A percentile compares a stretch with the other conserved stretches of the same genome.
These are phyloP conservation scores for Chymomyza amoena DNA, from an alignment of 2,888 invertebrate genomes.

Conservation along the genomic window DNA sequence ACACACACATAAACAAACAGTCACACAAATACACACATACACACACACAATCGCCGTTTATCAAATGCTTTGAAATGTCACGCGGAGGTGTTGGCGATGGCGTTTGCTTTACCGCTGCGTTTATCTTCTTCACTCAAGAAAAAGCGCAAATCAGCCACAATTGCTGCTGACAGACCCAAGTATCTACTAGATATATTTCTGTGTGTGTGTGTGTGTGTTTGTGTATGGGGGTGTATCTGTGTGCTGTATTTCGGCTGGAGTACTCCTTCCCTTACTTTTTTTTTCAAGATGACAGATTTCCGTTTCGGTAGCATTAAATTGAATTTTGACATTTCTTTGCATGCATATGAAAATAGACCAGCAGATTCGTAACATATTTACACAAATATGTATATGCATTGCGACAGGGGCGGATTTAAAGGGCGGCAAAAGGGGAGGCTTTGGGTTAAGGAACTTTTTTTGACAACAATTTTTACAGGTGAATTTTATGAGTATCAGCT, in stretches of 20 bases:
- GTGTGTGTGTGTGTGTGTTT: conserved; percentile 7
- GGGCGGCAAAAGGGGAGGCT: background rate
- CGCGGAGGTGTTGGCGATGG: conserved; percentile 26
- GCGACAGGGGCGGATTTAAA: background rate
- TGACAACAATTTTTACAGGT: too few relatives aligned
- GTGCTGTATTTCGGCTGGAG: conserved; percentile 30
- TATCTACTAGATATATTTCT: conserved; percentile 30
- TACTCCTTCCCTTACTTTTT: conserved; percentile 23
- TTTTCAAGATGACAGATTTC: conserved; percentile 72
- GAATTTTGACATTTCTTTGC: conserved; percentile 71
- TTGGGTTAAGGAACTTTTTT: background rate
- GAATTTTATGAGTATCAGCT: too few relatives aligned
- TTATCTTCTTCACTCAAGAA: conserved; percentile 40
- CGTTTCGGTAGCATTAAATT: conserved; percentile 68
- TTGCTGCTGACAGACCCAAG: conserved; percentile 66
- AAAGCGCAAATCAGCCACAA: conserved; percentile 72
- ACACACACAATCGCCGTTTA: conserved; percentile 45
- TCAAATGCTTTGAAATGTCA: conserved; percentile 59
- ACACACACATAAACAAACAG: conserved; percentile 31
- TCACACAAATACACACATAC: conserved; percentile 6
- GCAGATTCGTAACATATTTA: background rate
- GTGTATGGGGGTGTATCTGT: conserved; percentile 11
- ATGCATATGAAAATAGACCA: conserved; percentile 39
- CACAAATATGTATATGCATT: background rate
- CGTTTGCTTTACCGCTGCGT: conserved; percentile 32